Conservation (phyloP, 2,797 vertebrate species). For the Phrynocephalus guinanensis region DNA sequence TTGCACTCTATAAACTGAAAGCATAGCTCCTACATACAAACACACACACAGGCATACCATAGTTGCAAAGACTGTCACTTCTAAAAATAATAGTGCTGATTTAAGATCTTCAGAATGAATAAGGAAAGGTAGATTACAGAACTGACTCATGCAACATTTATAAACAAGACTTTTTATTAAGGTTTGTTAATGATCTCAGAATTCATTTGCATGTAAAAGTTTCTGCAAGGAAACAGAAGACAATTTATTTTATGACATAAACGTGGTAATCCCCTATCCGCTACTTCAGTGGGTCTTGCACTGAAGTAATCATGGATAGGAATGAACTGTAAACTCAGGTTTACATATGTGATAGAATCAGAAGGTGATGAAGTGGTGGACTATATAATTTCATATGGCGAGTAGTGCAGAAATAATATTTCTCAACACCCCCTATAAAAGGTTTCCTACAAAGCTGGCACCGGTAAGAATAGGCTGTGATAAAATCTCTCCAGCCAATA, state of each 20-base stretch:
- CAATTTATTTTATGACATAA: not conserved
- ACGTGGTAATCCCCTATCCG: not conserved
- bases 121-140: accelerated
- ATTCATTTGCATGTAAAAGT: not conserved
- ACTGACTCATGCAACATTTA: accelerated
- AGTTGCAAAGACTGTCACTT: too few species aligned
- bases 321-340: not conserved
- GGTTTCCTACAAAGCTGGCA: not conserved
- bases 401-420: not conserved
- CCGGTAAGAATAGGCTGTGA: not conserved
- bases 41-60: not conserved
- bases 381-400: not conserved
- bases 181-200: not conserved
- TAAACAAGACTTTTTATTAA: conserved; percentile 4
- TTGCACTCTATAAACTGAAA: too few species aligned
- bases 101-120: not conserved
- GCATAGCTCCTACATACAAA: not conserved
- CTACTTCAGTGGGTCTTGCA: not conserved
- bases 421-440: not conserved
- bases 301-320: not conserved
- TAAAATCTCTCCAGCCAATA: not conserved
- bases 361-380: not conserved
- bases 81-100: accelerated
- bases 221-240: not conserved
- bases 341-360: not conserved